Base-by-base conservation (phyloP, 2,113 vertebrate species). In the Coryphaenoides rupestris region DNA sequence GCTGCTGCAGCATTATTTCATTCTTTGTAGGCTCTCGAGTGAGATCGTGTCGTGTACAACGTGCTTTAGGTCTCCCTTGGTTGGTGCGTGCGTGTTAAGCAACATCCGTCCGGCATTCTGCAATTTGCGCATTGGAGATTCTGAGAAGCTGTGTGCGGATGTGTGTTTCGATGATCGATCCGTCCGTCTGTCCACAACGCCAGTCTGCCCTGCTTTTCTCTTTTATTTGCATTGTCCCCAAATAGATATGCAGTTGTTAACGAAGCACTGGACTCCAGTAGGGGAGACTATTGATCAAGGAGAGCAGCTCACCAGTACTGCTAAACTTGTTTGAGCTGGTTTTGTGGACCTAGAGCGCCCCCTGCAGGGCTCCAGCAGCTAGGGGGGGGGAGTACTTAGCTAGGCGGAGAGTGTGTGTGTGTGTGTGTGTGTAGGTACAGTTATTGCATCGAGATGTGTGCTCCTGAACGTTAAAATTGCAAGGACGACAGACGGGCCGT, bases 331-430 rank as follows among this genome's bases (percentile, higher is more conserved):
- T 45, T 74, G 66, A 78, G 78, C 60, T 76, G 78, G 75, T 2
- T 45, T 24, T 58, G 67, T 88, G 79, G 86, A 86, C 68, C 64
- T 68, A 65, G 60, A 84, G 77, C 40, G 90, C 69, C 88, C 81
- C 86, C 90, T 86, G 83, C 63, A 86, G 84, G 65, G 21, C 23
- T 19, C 1, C 28, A 13, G 26, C 1, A 23, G 24, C 49, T 60
- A n/a, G 58, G 45, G 19, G 13, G 58, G 45, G 19, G 13, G 9
- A 16, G 14, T 19, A 16, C 3, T 21, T n/a, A n/a, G n/a, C 12
- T 59, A n/a, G 45, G 57, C 40, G 26, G 2, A 5, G 12, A 58
- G 47, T 15, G 40, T 46, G 9, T 58, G 58, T 66, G 49, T 16
- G 23, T 33, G 66, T 52, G 22, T 52, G 54, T 23, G 55, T 23